Evolutionary conservation across 2,113 vertebrate genomes (phyloP).

Genomic region (Actinemys pallida): DNA sequence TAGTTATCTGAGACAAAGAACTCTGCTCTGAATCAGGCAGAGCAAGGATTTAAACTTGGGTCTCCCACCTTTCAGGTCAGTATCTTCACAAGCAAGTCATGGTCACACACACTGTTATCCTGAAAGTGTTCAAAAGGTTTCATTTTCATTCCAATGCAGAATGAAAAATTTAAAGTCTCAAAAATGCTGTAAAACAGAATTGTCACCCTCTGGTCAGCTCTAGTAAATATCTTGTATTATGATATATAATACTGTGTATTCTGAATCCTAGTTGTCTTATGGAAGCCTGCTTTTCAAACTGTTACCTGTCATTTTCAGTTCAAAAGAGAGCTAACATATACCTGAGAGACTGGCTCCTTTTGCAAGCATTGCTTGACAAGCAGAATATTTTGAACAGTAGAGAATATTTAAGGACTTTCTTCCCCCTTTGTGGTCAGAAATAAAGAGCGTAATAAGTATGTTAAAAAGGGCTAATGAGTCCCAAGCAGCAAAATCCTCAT

Average conservation of each 20-base stretch:
- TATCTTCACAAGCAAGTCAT: neutral
- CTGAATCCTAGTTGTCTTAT: constrained; percentile 40
- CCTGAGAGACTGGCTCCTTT: constrained; percentile 36
- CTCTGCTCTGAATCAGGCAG: neutral
- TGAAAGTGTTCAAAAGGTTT: neutral
- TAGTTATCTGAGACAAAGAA: neutral
- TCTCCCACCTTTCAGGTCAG: neutral
- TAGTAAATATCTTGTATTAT: neutral
- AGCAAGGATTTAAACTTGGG: neutral
- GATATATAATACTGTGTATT: neutral
- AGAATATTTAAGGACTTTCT: constrained; percentile 45
- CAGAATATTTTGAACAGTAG: constrained; percentile 15
- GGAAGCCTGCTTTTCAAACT: constrained; percentile 3
- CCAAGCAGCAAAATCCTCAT: constrained; percentile 56
- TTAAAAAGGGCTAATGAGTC: constrained; percentile 70
- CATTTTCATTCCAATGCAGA: neutral
- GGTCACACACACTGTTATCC: neutral
- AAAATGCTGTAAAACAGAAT: neutral
- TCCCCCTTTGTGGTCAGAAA: constrained; percentile 52
- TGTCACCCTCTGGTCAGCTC: neutral
- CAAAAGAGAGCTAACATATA: constrained; percentile 44
- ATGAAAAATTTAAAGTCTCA: neutral
- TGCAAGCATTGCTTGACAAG: constrained; percentile 39
- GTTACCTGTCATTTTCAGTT: constrained; percentile 49
- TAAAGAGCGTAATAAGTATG: constrained; percentile 68